These are phyloP conservation scores for Umimayanthus kanabou DNA, from an alignment of 92 coral and sea anemone species.

Conservation along the genomic window DNA sequence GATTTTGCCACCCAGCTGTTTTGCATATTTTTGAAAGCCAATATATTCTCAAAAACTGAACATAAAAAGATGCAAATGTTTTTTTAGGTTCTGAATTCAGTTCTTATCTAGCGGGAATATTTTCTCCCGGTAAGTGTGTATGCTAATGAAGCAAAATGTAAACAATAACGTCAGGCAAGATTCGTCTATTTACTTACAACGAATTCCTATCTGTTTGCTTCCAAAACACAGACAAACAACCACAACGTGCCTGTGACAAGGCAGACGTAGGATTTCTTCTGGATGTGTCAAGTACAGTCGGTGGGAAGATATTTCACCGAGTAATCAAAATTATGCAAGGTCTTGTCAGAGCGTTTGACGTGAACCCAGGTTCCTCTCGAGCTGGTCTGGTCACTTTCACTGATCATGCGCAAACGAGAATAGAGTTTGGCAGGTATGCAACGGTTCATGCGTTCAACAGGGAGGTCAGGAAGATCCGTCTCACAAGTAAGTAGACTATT, in stretches of 20 bases:
- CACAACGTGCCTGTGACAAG: slow-evolving; percentile 1
- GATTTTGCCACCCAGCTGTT: no score
- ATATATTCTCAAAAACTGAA: no score
- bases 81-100: no score
- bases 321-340: slow-evolving; percentile 4
- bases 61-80: no score
- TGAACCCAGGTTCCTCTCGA: slow-evolving; percentile 18
- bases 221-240: not conserved
- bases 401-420: not conserved
- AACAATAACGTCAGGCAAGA: no score
- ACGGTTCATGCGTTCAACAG: slow-evolving; percentile 6
- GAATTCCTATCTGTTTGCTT: not conserved
- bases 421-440: slow-evolving; percentile 32
- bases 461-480: slow-evolving; percentile 12
- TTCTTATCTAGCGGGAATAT: no score
- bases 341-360: slow-evolving; percentile 29
- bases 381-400: slow-evolving; percentile 34
- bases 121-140: no score
- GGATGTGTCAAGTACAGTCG: not conserved
- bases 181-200: no score
- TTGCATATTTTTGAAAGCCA: no score
- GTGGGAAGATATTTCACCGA: not conserved
- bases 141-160: no score
- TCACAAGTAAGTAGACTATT: not conserved
- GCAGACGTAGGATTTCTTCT: slow-evolving; percentile 35